Conservation (phyloP, 2,113 vertebrate genomes). For the Oryzias melastigma region DNA sequence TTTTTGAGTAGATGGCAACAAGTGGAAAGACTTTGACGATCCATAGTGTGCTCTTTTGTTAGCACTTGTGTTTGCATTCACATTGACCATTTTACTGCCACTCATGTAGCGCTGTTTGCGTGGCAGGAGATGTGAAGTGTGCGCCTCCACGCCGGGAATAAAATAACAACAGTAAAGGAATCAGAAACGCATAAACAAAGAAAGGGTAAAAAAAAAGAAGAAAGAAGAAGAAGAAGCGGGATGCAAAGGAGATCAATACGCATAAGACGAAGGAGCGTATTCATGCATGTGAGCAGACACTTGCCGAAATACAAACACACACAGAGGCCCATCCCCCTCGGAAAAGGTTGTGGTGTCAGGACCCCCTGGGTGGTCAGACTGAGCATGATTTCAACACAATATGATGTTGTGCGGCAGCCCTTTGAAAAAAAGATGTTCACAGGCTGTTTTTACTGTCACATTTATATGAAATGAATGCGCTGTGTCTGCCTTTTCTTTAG, state of each 20-base stretch:
- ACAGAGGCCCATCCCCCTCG: constrained; percentile 65
- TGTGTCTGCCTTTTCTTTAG: neutral
- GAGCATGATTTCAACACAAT: constrained; percentile 73
- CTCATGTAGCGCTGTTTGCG: constrained; percentile 38
- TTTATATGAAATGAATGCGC: constrained; percentile 6
- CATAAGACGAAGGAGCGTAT: constrained; percentile 65
- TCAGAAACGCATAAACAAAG: constrained; percentile 50
- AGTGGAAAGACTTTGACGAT: constrained; percentile 57
- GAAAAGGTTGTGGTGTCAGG: constrained; percentile 67
- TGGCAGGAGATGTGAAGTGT: constrained; percentile 50
- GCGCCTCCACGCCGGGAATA: constrained; percentile 34
- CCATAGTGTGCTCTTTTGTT: constrained; percentile 74
- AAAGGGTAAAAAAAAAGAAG: constrained; percentile 18
- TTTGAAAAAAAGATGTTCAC: constrained; percentile 42
- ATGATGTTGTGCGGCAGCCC: constrained; percentile 55
- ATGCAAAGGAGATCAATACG: constrained; percentile 53
- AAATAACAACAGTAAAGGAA: constrained; percentile 51
- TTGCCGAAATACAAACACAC: constrained; percentile 65
- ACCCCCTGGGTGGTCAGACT: constrained; percentile 85
- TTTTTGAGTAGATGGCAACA: constrained; percentile 55
- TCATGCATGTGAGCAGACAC: constrained; percentile 69
- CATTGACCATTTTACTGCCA: constrained; percentile 52
- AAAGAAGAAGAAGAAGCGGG: constrained; percentile 14
- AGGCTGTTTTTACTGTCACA: constrained; percentile 26
- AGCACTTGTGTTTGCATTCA: constrained; percentile 71